Percentiles rank a stretch among this genome's conserved stretches.
Conservation (phyloP, 2,888 invertebrate genomes). For the Lochmaea crataegi region DNA sequence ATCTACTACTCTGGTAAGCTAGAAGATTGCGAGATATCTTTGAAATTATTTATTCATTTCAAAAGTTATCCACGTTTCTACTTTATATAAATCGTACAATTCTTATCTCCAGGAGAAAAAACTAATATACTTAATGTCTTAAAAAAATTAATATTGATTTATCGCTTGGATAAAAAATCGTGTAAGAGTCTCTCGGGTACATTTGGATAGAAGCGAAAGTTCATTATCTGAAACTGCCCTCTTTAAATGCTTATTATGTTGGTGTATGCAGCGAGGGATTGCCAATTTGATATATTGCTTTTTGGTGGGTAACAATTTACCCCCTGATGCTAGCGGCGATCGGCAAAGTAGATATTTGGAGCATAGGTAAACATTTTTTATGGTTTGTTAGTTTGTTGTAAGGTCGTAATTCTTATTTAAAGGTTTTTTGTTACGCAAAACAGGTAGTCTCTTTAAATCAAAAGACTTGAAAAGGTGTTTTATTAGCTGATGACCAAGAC, state of each 20-base stretch:
- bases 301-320: slow-evolving; percentile 50
- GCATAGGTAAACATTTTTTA: slow-evolving; percentile 44
- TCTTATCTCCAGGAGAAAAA: slow-evolving; percentile 8
- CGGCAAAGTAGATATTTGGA: slow-evolving; percentile 43
- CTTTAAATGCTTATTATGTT: slow-evolving; percentile 51
- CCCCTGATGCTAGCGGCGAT: slow-evolving; percentile 48
- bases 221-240: slow-evolving; percentile 49
- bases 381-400: slow-evolving; percentile 37
- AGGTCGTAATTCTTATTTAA: slow-evolving; percentile 18
- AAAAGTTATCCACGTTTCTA: neutral
- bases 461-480: neutral
- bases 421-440: slow-evolving; percentile 14
- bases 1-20: too few relatives aligned
- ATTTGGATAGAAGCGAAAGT: slow-evolving; percentile 47
- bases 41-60: neutral
- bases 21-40: too few relatives aligned
- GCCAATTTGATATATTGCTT: slow-evolving; percentile 53
- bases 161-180: slow-evolving; percentile 27
- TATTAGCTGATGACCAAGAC: neutral
- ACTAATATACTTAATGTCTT: slow-evolving; percentile 33
- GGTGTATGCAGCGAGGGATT: slow-evolving; percentile 46
- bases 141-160: slow-evolving; percentile 35
- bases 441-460: slow-evolving; percentile 3
- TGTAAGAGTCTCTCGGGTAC: slow-evolving; percentile 43
- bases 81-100: neutral